phyloP scores from a whole-genome alignment of 2,888 invertebrate species.

The Epinotia bilunana region DNA sequence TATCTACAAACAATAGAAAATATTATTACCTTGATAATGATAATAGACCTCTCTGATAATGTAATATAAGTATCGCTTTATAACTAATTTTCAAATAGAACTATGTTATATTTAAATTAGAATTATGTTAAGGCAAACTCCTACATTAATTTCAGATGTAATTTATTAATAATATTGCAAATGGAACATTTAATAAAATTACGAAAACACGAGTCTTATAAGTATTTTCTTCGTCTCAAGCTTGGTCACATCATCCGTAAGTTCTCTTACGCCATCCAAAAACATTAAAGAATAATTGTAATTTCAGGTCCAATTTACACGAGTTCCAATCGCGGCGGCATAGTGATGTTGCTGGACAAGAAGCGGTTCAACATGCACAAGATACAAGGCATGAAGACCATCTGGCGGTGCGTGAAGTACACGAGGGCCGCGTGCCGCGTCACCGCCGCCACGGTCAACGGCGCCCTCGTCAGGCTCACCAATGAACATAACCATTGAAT shows the following conservation, averaged over 20 bases:
- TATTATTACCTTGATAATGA: neutral
- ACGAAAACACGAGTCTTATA: neutral
- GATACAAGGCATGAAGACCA: conserved; percentile 41
- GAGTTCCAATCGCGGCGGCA: conserved; percentile 20
- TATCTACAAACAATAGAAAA: too few species aligned
- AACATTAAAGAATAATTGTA: neutral
- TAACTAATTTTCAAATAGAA: too few species aligned
- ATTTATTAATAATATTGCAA: neutral
- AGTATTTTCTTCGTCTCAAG: neutral
- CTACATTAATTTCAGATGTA: neutral
- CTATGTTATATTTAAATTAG: too few species aligned
- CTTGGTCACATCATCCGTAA: neutral
- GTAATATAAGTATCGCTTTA: too few species aligned
- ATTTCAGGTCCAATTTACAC: conserved; percentile 22
- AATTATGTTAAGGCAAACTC: neutral
- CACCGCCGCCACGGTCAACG: conserved; percentile 10
- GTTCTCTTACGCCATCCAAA: neutral
- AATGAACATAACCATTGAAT: conserved; percentile 19
- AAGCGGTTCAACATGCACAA: conserved; percentile 49
- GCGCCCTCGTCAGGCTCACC: neutral
- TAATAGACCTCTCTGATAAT: too few species aligned
- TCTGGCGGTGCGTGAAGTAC: conserved; percentile 47
- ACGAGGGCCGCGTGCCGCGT: conserved; percentile 9
- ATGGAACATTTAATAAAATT: neutral
- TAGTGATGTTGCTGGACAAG: conserved; percentile 42